phyloP scores from a whole-genome alignment of 2,797 vertebrate genomes.

The Tarsius wallacei region DNA sequence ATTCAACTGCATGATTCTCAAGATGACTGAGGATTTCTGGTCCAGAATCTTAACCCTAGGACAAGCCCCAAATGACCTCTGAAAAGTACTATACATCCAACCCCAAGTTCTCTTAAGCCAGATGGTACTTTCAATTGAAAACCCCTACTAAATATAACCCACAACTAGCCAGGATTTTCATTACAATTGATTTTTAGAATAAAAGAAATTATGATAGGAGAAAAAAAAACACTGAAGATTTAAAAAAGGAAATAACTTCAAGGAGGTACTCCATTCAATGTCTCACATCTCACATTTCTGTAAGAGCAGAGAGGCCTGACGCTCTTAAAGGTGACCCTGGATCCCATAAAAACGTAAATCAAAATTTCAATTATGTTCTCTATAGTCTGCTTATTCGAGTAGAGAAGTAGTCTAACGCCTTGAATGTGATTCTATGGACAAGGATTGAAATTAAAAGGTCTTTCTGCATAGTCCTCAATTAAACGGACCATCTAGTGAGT shows the following conservation, averaged over 20 bases:
- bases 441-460: background rate
- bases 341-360: background rate
- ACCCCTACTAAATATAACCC: background rate
- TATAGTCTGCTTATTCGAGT: background rate
- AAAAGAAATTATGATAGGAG: background rate
- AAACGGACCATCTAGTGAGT: background rate
- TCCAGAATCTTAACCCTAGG: background rate
- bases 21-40: background rate
- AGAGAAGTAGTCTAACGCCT: background rate
- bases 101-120: background rate
- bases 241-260: background rate
- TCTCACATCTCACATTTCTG: background rate
- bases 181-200: background rate
- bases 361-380: constrained; percentile 46
- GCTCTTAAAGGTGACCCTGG: background rate
- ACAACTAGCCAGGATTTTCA: constrained; percentile 10
- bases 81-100: background rate
- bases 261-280: background rate
- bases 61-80: background rate
- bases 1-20: background rate
- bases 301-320: background rate
- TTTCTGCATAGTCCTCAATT: background rate
- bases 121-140: background rate
- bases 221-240: background rate
- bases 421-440: constrained; percentile 11